Evolutionary conservation across 2,888 invertebrate genomes (phyloP), one percentile per base, ranked within the genome.

Genomic region (Formica aserva): DNA sequence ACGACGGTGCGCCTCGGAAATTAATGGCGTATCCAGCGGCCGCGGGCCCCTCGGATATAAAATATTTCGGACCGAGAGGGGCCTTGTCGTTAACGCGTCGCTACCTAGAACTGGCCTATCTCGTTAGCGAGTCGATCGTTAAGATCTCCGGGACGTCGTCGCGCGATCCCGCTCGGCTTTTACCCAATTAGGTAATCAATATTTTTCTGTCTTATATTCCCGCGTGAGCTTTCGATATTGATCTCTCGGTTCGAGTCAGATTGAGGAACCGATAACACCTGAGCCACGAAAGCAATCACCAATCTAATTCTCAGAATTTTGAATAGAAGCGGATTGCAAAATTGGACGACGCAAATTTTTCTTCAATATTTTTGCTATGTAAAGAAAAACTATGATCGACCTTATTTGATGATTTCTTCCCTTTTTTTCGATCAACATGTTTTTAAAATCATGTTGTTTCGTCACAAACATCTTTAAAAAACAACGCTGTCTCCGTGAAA

Each of bases 21-120:
- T 90, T 90, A 90, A 90, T 90, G 89, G 90, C 83, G 90, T 83
- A 87, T 90, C 84, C 85, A 76, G 66, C 63, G 74, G 81, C 60
- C 78, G 63, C 48, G 82, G 84, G 78, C 67, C 78, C 82, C 84
- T 84, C 60, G 87, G 86, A 88, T 88, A 87, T 91, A 89, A 90
- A 91, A 91, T 88, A 91, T 91, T 91, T 90, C 87, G 87, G 90
- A 88, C 87, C 82, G 32, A 83, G 38, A 83, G 89, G 82, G 88
- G 84, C 74, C 86, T 82, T 86, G 72, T 89, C 91, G 91, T 91
- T 91, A 91, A 90, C 86, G 86, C 78, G 74, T 78, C 90, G 77
- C 89, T 89, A 90, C 91, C 88, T 89, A 89, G 91, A 91, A 91
- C 91, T 88, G 86, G 91, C 88, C 89, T 88, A 90, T 89, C 91